Conservation (phyloP, 2,888 invertebrate genomes). For the Mesochorus sp. region DNA sequence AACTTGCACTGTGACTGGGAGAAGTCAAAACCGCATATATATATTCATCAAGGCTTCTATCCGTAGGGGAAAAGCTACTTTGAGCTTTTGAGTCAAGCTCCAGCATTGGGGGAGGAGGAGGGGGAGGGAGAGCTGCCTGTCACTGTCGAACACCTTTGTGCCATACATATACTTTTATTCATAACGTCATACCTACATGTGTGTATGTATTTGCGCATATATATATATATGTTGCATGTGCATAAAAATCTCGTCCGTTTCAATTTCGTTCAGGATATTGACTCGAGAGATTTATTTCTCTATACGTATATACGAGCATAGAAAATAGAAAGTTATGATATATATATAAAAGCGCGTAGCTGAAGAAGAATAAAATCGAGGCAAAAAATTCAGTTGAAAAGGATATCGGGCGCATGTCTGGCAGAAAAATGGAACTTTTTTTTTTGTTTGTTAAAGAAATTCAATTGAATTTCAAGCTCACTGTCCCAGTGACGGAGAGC, state of each 20-base stretch:
- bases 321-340: slow-evolving; percentile 44
- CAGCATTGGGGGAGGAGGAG: background rate
- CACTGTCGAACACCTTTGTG: background rate
- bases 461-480: background rate
- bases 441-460: background rate
- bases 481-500: background rate
- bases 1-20: slow-evolving; percentile 48
- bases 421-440: background rate
- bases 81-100: slow-evolving; percentile 26
- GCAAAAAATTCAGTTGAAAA: slow-evolving; percentile 8
- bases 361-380: background rate
- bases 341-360: background rate
- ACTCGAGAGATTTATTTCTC: slow-evolving; percentile 49
- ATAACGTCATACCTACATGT: background rate
- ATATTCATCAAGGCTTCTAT: background rate
- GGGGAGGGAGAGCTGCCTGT: background rate
- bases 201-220: background rate
- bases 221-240: no score
- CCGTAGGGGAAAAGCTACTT: slow-evolving; percentile 22
- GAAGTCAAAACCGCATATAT: slow-evolving; percentile 26
- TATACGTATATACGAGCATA: background rate
- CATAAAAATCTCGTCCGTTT: slow-evolving; percentile 44
- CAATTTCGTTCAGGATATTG: slow-evolving; percentile 57
- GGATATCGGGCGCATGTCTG: background rate
- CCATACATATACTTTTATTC: slow-evolving; percentile 20